Percentiles rank a stretch among this genome's conserved stretches.
These are phyloP conservation scores for Drosophila repletoides DNA, from an alignment of 1,140 invertebrate species.

Conservation along the genomic window DNA sequence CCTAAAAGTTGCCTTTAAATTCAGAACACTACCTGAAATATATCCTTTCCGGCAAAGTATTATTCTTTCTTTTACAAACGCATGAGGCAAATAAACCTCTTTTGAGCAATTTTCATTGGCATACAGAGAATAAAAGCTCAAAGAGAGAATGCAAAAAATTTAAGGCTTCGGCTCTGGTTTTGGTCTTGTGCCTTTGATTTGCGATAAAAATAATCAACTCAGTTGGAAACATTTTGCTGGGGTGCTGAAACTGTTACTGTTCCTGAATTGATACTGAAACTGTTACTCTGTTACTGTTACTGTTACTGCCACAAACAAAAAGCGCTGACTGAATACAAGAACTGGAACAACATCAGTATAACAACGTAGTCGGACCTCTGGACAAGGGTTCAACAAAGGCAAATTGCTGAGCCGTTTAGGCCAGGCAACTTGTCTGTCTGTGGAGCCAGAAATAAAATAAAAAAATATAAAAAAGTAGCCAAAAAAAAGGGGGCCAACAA, in stretches of 20 bases:
- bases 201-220: slow-evolving; percentile 69
- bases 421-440: slow-evolving; percentile 34
- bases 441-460: slow-evolving; percentile 49
- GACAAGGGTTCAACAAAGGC: slow-evolving; percentile 47
- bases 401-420: slow-evolving; percentile 58
- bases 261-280: slow-evolving; percentile 46
- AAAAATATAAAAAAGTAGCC: slow-evolving; percentile 1
- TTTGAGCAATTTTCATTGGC: too few species aligned
- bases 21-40: too few species aligned
- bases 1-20: too few species aligned
- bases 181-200: slow-evolving; percentile 59
- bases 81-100: too few species aligned
- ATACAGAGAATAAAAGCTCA: not conserved
- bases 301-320: too few species aligned
- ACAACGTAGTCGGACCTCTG: slow-evolving; percentile 15
- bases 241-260: slow-evolving; percentile 32
- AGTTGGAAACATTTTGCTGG: slow-evolving; percentile 66
- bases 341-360: slow-evolving; percentile 9
- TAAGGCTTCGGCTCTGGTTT: slow-evolving; percentile 46
- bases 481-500: slow-evolving; percentile 27
- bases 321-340: slow-evolving; percentile 26
- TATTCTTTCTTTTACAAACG: too few species aligned
- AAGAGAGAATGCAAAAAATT: slow-evolving; percentile 61
- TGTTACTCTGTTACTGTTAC: slow-evolving; percentile 38
- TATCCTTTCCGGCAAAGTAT: too few species aligned